A percentile compares a stretch with the other conserved stretches of the same genome.
Conservation (phyloP, 2,888 invertebrate genomes). For the Achlya flavicornis region DNA sequence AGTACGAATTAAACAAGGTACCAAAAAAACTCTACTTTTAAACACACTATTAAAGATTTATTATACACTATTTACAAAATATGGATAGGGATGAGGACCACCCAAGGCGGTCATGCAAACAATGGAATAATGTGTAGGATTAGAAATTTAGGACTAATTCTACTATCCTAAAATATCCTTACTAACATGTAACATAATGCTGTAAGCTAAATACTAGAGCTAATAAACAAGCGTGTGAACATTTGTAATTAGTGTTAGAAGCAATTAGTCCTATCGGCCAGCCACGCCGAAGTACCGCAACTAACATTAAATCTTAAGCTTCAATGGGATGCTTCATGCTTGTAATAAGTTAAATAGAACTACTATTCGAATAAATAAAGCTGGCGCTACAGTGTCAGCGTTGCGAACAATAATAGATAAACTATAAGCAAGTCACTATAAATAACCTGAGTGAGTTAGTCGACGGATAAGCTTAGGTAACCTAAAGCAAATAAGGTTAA, state of each 20-base stretch:
- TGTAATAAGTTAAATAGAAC: background rate
- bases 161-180: too few relatives aligned
- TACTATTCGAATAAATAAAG: background rate
- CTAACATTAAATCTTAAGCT: background rate
- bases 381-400: background rate
- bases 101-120: background rate
- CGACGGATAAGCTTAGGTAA: too few relatives aligned
- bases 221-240: conserved; percentile 3
- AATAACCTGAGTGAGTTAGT: too few relatives aligned
- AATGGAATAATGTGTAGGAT: background rate
- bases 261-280: background rate
- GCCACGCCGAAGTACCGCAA: background rate
- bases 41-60: too few relatives aligned
- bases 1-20: too few relatives aligned
- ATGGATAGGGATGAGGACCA: too few relatives aligned
- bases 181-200: background rate
- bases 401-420: background rate
- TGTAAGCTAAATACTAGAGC: background rate
- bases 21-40: too few relatives aligned
- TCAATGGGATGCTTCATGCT: background rate
- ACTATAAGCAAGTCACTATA: too few relatives aligned
- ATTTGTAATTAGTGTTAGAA: conserved; percentile 2
- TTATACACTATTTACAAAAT: too few relatives aligned
- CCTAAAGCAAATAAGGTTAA: too few relatives aligned
- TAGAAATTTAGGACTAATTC: background rate